Evolutionary conservation across 2,113 vertebrate genomes (phyloP), one percentile per base, ranked within the genome.

Genomic region (Pitta sordida): DNA sequence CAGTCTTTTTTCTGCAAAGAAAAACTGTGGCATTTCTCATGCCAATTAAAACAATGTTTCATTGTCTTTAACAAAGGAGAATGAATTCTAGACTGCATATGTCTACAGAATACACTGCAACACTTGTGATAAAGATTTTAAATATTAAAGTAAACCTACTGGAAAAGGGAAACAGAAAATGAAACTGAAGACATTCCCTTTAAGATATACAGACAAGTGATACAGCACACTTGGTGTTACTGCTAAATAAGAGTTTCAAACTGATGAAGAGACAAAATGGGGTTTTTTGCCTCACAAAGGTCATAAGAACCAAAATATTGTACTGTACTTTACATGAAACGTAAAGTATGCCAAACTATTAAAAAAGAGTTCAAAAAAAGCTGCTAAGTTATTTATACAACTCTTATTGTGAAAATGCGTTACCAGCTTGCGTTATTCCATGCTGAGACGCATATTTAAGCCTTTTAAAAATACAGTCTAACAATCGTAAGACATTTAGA

Each of bases 41-140:
- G 82, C 75, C 93, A 93, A 78, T 88, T 88, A 96, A 88, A 97
- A 97, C 92, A 96, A 74, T 59, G 91, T 83, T 96, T 93, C 91
- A 94, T 94, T 91, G 83, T 75, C 23, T 63, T 84, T 74, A 95
- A 97, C 93, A 97, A 95, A 96, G 82, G 24, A 90, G 91, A 97
- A 97, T 88, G 70, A 95, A 94, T 93, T 94, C 91, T 75, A 84
- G 37, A 90, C 58, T 91, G 74, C 67, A 64, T 39, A 83, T 53
- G 73, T 63, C 81, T 96, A 88, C 41, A 76, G 49, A 86, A 78
- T 21, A 48, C 37, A 22, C 41, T 58, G 49, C 36, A 92, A 65
- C 41, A 63, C 55, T 73, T 83, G 36, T 95, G 90, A 95, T 91
- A 96, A 81, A 97, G 70, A 73, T 53, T 59, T 70, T 71, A 5